Percentiles rank a stretch among this genome's conserved stretches.
Evolutionary conservation across 2,113 vertebrate species (phyloP).

Genomic region (Gallinago undulata): DNA sequence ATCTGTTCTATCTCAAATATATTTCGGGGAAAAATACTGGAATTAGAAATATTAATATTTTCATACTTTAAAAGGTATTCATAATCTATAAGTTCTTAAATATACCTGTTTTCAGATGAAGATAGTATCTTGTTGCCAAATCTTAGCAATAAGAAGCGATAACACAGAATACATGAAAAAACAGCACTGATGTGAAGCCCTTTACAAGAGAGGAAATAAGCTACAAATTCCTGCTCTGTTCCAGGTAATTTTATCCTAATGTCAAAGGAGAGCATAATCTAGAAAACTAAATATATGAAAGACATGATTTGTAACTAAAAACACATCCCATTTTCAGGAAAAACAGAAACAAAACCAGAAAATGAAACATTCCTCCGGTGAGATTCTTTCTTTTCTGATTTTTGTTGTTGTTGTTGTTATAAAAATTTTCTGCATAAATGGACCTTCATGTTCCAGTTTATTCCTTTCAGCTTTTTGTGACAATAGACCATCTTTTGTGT

Average conservation of each 20-base stretch:
- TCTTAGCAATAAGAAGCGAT: background rate
- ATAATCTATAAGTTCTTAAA: background rate
- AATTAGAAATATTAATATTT: background rate
- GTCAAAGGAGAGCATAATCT: background rate
- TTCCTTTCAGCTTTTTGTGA: background rate
- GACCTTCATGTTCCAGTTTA: background rate
- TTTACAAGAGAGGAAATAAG: background rate
- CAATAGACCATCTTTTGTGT: fast-evolving
- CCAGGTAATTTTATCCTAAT: background rate
- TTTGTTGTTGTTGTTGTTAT: background rate
- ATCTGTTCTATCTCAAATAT: background rate
- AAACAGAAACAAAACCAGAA: background rate
- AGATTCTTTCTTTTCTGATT: background rate
- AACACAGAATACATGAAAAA: background rate
- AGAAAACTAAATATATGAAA: background rate
- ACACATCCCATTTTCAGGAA: background rate
- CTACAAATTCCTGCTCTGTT: background rate
- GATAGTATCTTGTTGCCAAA: background rate
- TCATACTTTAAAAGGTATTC: background rate
- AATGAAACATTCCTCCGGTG: background rate
- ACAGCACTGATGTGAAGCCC: background rate
- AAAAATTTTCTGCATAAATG: background rate
- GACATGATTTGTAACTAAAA: background rate
- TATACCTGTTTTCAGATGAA: background rate
- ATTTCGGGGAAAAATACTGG: fast-evolving